A percentile compares a stretch with the other conserved stretches of the same genome.
Conservation (phyloP, 2,113 vertebrate species). For the Oxygymnocypris stewartii region DNA sequence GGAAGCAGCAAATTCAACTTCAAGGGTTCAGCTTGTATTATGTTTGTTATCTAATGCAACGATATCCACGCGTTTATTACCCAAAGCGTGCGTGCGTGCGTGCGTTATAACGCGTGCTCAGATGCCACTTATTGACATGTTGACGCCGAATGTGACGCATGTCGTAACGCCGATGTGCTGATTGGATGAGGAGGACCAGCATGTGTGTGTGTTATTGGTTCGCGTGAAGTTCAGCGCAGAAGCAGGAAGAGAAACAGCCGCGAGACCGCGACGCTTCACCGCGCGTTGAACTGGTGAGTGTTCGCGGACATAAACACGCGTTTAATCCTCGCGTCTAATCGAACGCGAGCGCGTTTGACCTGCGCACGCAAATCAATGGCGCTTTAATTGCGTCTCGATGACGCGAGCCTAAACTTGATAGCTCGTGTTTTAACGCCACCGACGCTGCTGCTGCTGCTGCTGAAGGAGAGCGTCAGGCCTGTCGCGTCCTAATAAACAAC, state of each 20-base stretch:
- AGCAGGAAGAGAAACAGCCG: conserved; percentile 21
- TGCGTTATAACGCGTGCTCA: background rate
- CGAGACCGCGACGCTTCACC: background rate
- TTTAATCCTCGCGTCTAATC: background rate
- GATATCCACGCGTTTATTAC: background rate
- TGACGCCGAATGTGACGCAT: background rate
- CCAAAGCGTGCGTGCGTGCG: background rate
- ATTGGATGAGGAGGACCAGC: conserved; percentile 9
- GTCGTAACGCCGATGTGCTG: background rate
- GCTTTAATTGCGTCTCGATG: background rate
- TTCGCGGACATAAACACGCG: background rate
- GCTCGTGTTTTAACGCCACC: background rate
- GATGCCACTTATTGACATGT: background rate
- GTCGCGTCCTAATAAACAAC: background rate
- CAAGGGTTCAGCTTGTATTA: too few relatives aligned
- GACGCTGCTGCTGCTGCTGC: background rate
- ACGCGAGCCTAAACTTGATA: background rate
- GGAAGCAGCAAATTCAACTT: too few relatives aligned
- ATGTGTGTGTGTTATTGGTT: background rate
- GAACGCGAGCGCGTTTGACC: background rate
- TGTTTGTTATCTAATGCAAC: background rate
- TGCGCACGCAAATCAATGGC: background rate
- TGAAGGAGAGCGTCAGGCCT: background rate
- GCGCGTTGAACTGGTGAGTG: conserved; percentile 11
- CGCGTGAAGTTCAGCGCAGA: background rate